Conservation (phyloP, 1,140 invertebrate genomes). For the Plutomurus gul region DNA sequence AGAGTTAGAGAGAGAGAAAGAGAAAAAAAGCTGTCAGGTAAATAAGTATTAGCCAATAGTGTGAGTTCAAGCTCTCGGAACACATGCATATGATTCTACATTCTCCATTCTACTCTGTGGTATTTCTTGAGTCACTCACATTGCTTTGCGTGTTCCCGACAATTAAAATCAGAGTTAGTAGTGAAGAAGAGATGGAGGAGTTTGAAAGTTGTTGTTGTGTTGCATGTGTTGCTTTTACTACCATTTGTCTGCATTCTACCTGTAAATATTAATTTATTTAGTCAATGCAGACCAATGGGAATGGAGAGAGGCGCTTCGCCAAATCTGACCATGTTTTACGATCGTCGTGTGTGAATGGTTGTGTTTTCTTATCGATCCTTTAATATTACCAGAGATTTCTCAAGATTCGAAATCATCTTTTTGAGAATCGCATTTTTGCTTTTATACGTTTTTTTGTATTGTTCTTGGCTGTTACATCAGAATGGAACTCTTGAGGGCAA, state of each 20-base stretch:
- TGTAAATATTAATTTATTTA: background rate
- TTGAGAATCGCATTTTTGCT: background rate
- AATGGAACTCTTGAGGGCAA: background rate
- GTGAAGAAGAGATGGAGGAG: background rate
- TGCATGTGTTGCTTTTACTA: constrained; percentile 10
- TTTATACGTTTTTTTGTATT: background rate
- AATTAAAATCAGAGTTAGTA: background rate
- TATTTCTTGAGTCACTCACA: too few relatives aligned
- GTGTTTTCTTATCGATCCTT: background rate
- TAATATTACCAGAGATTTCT: too few relatives aligned
- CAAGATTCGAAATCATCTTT: constrained; percentile 7
- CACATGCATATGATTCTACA: too few relatives aligned
- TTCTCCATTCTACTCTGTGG: too few relatives aligned
- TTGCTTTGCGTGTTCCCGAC: background rate
- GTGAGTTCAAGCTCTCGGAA: background rate
- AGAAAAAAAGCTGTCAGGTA: background rate
- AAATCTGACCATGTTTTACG: background rate
- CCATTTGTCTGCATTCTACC: background rate
- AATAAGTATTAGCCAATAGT: background rate
- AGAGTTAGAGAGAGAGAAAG: background rate
- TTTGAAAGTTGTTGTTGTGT: background rate
- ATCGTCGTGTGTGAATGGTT: background rate
- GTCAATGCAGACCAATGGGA: background rate
- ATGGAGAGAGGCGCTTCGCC: background rate
- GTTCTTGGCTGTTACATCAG: background rate